A percentile compares a stretch with the other conserved stretches of the same genome.
phyloP scores from a whole-genome alignment of 2,797 vertebrate species.

The Morus bassanus region DNA sequence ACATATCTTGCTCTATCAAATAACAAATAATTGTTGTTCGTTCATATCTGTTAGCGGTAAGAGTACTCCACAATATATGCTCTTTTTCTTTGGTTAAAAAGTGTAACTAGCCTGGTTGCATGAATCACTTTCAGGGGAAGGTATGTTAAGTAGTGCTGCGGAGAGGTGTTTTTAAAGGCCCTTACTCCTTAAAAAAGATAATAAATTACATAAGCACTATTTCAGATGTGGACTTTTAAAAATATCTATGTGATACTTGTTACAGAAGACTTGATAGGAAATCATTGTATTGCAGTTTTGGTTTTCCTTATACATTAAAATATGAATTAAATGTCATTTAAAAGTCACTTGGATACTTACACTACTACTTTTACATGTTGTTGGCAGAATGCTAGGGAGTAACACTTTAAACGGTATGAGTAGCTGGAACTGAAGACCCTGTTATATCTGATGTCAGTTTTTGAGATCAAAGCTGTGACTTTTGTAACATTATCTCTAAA shows the following conservation, averaged over 20 bases:
- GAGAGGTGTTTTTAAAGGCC: not conserved
- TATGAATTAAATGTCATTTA: no score
- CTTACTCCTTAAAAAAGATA: not conserved
- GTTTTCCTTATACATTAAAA: not conserved
- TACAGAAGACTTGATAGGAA: not conserved
- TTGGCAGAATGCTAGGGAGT: not conserved
- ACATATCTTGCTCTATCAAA: not conserved
- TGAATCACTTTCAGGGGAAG: not conserved
- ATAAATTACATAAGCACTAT: not conserved
- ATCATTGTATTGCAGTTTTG: not conserved
- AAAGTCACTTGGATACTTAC: fast-evolving
- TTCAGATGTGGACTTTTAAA: not conserved
- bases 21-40: not conserved
- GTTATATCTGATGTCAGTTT: not conserved
- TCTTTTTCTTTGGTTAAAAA: not conserved
- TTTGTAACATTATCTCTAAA: not conserved
- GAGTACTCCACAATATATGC: not conserved
- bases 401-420: not conserved
- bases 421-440: not conserved
- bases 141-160: not conserved
- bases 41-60: not conserved
- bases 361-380: not conserved
- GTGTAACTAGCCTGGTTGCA: not conserved
- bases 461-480: not conserved
- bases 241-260: not conserved